Percentiles rank a stretch among this genome's conserved stretches.
These are phyloP conservation scores for Crypturellus undulatus DNA, from an alignment of 2,113 vertebrate species.

Conservation along the genomic window DNA sequence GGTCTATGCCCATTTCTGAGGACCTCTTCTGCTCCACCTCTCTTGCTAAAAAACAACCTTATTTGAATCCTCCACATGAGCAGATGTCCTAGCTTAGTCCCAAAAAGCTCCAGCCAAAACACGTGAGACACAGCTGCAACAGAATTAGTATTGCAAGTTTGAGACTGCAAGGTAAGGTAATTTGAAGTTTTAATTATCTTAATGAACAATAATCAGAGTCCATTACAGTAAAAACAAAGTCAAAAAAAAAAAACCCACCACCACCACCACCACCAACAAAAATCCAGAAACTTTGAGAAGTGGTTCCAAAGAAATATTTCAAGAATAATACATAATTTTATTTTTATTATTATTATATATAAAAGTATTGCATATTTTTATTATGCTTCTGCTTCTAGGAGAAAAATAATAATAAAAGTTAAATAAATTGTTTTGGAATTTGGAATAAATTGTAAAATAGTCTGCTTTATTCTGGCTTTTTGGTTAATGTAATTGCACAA, in stretches of 20 bases:
- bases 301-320: neutral
- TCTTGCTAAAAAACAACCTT: neutral
- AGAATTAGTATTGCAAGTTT: neutral
- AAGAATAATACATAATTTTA: neutral
- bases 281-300: neutral
- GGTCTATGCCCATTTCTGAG: accelerated
- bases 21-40: neutral
- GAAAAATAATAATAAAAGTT: neutral
- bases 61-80: neutral
- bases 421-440: neutral
- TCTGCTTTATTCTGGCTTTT: neutral
- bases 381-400: neutral
- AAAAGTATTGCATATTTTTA: neutral
- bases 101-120: neutral
- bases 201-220: neutral
- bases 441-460: neutral
- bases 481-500: neutral
- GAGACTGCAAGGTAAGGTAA: neutral
- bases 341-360: too few species aligned
- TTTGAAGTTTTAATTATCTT: neutral
- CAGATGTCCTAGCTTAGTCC: neutral
- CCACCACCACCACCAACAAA: too few species aligned
- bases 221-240: too few species aligned
- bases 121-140: neutral
- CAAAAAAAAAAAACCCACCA: too few species aligned